Percentiles rank a stretch among this genome's conserved stretches.
phyloP scores from a whole-genome alignment of 2,888 invertebrate species.

The Megaustenia siamemsis region DNA sequence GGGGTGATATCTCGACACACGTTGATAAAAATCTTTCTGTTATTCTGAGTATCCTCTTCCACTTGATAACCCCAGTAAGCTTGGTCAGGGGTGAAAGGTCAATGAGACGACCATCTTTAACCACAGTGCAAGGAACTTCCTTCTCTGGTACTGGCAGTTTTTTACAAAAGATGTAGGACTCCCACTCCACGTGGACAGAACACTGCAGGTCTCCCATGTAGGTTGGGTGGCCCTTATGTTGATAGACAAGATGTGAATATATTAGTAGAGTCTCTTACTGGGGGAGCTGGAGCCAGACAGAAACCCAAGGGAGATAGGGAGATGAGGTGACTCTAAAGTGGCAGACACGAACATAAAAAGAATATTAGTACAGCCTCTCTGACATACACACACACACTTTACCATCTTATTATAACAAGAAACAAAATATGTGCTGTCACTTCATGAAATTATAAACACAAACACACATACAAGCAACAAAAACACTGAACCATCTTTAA shows the following conservation, averaged over 20 bases:
- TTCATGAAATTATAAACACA: too few species aligned
- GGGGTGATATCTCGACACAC: conserved; percentile 76
- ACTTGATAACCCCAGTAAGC: conserved; percentile 74
- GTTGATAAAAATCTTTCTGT: conserved; percentile 76
- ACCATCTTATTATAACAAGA: too few species aligned
- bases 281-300: too few species aligned
- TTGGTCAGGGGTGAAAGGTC: conserved; percentile 76
- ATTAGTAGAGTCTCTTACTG: too few species aligned
- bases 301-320: too few species aligned
- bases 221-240: conserved; percentile 70
- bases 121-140: conserved; percentile 76
- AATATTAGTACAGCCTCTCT: too few species aligned
- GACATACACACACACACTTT: too few species aligned
- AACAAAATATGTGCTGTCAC: too few species aligned
- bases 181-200: conserved; percentile 76
- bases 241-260: background rate
- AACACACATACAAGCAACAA: too few species aligned
- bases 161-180: conserved; percentile 73
- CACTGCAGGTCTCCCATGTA: conserved; percentile 68
- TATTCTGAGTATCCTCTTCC: conserved; percentile 60
- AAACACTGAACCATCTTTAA: too few species aligned
- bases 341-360: too few species aligned
- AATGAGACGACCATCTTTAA: conserved; percentile 69
- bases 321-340: too few species aligned
- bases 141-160: conserved; percentile 60